Evolutionary conservation across 2,888 invertebrate genomes (phyloP).

Genomic region (Uropetala carovei): DNA sequence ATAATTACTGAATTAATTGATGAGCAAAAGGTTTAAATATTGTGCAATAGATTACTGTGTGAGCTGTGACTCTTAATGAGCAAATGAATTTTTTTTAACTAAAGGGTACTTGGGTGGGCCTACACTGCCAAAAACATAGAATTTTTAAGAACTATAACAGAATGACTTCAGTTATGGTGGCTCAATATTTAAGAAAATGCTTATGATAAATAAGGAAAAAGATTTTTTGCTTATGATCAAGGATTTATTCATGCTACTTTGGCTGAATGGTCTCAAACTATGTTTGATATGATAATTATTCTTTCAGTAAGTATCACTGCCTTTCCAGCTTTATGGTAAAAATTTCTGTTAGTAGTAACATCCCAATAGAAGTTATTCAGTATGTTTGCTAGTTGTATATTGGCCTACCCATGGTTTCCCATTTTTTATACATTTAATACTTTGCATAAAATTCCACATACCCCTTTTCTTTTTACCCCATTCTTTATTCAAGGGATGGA

Average conservation of each 20-base stretch:
- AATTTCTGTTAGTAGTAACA: slow-evolving; percentile 5
- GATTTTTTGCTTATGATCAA: slow-evolving; percentile 45
- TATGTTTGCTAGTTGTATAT: slow-evolving; percentile 41
- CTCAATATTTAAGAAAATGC: slow-evolving; percentile 47
- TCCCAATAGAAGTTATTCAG: slow-evolving; percentile 8
- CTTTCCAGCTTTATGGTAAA: slow-evolving; percentile 50
- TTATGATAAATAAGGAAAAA: slow-evolving; percentile 29
- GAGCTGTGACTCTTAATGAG: slow-evolving; percentile 54
- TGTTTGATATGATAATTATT: slow-evolving; percentile 31
- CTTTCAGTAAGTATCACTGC: slow-evolving; percentile 57
- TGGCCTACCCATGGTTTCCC: slow-evolving; percentile 59
- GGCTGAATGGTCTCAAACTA: slow-evolving; percentile 1
- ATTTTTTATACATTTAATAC: slow-evolving; percentile 50
- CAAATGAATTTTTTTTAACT: slow-evolving; percentile 49
- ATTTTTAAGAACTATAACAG: slow-evolving; percentile 50
- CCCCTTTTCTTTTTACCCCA: slow-evolving; percentile 30
- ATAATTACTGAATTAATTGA: slow-evolving; percentile 25
- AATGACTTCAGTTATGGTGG: slow-evolving; percentile 38
- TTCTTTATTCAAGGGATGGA: slow-evolving; percentile 44
- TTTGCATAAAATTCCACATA: slow-evolving; percentile 47
- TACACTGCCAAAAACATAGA: slow-evolving; percentile 60
- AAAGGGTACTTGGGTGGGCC: slow-evolving; percentile 63
- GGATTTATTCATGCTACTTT: background rate
- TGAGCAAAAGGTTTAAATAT: slow-evolving; percentile 42
- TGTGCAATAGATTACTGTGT: slow-evolving; percentile 54